Conservation (phyloP, 1,140 invertebrate genomes). For the Augochlora pura region DNA sequence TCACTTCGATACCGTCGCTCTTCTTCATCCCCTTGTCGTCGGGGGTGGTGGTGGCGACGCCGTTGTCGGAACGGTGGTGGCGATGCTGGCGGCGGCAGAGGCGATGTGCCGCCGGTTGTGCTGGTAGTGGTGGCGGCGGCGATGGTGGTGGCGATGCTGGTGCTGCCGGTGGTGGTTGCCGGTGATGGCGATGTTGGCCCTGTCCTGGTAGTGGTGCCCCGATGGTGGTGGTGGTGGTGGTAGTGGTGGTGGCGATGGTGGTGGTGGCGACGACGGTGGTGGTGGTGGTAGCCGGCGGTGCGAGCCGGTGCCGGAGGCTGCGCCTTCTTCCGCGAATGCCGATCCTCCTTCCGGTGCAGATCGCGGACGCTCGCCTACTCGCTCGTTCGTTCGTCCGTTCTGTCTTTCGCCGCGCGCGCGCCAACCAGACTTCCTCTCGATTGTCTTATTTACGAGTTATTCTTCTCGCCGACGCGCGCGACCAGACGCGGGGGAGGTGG, state of each 20-base stretch:
- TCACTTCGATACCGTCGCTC: slow-evolving; percentile 67
- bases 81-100: slow-evolving; percentile 41
- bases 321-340: slow-evolving; percentile 61
- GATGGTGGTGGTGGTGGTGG: neutral
- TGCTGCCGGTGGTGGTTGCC: slow-evolving; percentile 3
- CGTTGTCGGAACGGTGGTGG: slow-evolving; percentile 25
- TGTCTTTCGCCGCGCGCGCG: too few species aligned
- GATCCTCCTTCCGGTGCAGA: slow-evolving; percentile 43
- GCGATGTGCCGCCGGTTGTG: neutral
- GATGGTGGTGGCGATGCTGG: neutral
- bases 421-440: neutral
- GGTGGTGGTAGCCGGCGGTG: neutral
- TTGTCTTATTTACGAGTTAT: slow-evolving; percentile 7
- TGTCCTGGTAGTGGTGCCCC: slow-evolving; percentile 8
- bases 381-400: too few species aligned
- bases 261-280: slow-evolving; percentile 1
- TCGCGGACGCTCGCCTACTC: slow-evolving; percentile 2
- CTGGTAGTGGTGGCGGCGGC: neutral
- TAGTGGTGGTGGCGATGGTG: neutral
- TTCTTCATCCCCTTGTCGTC: slow-evolving; percentile 71
- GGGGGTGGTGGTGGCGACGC: slow-evolving; percentile 53
- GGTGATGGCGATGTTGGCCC: neutral
- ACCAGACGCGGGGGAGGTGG: too few species aligned
- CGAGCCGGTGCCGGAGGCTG: slow-evolving; percentile 52
- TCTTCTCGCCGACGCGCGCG: neutral